Percentiles rank a stretch among this genome's conserved stretches.
phyloP scores from a whole-genome alignment of 2,888 invertebrate species.

The Axea sp. region DNA sequence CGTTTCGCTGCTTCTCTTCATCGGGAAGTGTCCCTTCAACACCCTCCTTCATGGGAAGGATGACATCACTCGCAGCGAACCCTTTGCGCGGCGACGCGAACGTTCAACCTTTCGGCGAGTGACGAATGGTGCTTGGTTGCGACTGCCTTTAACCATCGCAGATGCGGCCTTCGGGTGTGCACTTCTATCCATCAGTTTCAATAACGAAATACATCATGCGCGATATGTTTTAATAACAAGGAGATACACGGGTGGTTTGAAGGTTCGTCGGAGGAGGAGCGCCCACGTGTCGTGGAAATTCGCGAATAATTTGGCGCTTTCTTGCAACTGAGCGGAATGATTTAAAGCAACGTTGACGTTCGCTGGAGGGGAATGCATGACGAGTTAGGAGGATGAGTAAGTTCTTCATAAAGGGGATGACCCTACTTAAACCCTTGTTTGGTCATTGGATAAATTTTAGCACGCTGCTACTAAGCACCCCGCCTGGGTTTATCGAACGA shows the following conservation, averaged over 20 bases:
- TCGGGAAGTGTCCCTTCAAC: slow-evolving; percentile 13
- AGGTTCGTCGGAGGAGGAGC: slow-evolving; percentile 8
- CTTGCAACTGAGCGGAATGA: background rate
- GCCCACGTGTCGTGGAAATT: slow-evolving; percentile 1
- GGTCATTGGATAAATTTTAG: slow-evolving; percentile 3
- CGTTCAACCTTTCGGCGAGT: background rate
- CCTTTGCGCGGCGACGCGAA: background rate
- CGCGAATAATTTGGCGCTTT: too few relatives aligned
- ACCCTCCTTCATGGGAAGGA: slow-evolving; percentile 9
- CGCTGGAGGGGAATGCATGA: background rate
- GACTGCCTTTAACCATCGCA: slow-evolving; percentile 5
- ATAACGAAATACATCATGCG: slow-evolving; percentile 6
- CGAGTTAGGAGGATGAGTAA: too few relatives aligned
- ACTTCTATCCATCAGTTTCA: slow-evolving; percentile 14
- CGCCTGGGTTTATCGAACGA: slow-evolving; percentile 68
- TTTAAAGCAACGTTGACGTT: too few relatives aligned
- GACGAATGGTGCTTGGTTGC: slow-evolving; percentile 7
- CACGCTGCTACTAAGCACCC: slow-evolving; percentile 9
- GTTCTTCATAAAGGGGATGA: slow-evolving; percentile 40
- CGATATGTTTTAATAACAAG: slow-evolving; percentile 28
- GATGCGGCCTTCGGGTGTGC: background rate
- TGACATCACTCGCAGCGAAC: slow-evolving; percentile 8
- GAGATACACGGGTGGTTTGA: background rate
- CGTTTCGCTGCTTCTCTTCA: slow-evolving; percentile 4
- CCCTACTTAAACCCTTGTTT: slow-evolving; percentile 3